Evolutionary conservation across 2,888 invertebrate genomes (phyloP).

Genomic region (Pseudoips prasinana): DNA sequence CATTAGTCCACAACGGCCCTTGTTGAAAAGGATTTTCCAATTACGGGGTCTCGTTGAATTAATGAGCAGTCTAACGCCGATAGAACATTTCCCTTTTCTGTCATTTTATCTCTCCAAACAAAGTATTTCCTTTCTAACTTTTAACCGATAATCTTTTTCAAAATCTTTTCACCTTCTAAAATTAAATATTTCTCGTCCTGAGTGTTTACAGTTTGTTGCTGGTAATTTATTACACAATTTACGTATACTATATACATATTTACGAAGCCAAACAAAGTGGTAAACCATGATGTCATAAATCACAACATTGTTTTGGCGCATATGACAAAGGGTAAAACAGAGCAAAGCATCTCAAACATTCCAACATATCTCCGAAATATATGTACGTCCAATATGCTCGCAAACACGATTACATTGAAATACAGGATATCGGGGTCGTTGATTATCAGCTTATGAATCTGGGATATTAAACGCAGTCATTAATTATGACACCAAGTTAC

Average conservation of each 20-base stretch:
- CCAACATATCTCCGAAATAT: conserved; percentile 21
- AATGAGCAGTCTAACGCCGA: conserved; percentile 53
- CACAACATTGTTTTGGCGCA: conserved; percentile 56
- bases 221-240: conserved; percentile 28
- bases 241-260: conserved; percentile 16
- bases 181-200: too few relatives aligned
- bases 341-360: conserved; percentile 38
- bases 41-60: conserved; percentile 61
- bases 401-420: conserved; percentile 28
- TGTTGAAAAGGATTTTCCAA: conserved; percentile 65
- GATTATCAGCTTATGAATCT: conserved; percentile 2
- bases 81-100: conserved; percentile 53
- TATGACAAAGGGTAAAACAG: conserved; percentile 43
- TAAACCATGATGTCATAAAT: conserved; percentile 54
- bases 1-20: conserved; percentile 53
- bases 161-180: too few relatives aligned
- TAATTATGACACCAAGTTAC: too few relatives aligned
- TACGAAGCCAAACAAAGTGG: conserved; percentile 31
- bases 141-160: too few relatives aligned
- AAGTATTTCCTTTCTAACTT: neutral
- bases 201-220: conserved; percentile 13
- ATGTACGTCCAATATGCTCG: conserved; percentile 16
- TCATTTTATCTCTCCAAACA: conserved; percentile 42
- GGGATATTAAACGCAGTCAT: neutral
- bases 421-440: conserved; percentile 16